phyloP scores from a whole-genome alignment of 2,888 invertebrate species.

The Clepsis dumicolana region DNA sequence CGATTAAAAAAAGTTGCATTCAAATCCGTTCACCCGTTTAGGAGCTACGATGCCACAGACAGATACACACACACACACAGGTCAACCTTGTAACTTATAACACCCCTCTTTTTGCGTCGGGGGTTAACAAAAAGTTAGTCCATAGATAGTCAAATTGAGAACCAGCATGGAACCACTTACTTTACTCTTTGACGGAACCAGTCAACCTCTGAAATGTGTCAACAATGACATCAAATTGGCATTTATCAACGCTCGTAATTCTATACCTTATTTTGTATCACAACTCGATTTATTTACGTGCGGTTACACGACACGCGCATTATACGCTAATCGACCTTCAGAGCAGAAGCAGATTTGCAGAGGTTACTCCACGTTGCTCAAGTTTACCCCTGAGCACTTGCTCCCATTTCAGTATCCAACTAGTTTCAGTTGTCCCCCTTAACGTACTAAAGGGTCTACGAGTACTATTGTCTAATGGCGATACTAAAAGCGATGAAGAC shows the following conservation, averaged over 20 bases:
- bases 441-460: not conserved
- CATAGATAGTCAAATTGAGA: too few species aligned
- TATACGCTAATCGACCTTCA: not conserved
- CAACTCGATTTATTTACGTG: not conserved
- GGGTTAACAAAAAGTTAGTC: too few species aligned
- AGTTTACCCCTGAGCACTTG: not conserved
- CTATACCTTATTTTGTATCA: not conserved
- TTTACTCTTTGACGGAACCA: too few species aligned
- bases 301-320: not conserved
- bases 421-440: not conserved
- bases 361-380: not conserved
- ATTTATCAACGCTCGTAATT: not conserved
- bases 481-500: slow-evolving; percentile 33
- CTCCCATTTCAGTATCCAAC: not conserved
- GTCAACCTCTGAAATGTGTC: not conserved
- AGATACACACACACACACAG: too few species aligned
- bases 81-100: too few species aligned
- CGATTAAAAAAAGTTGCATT: too few species aligned
- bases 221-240: slow-evolving; percentile 4
- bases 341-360: not conserved
- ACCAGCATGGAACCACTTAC: too few species aligned
- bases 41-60: too few species aligned
- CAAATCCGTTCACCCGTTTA: too few species aligned
- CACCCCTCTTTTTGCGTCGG: too few species aligned
- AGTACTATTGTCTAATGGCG: slow-evolving; percentile 8